Conservation (phyloP, 2,888 invertebrate genomes). For the Eristalinus aeneus region DNA sequence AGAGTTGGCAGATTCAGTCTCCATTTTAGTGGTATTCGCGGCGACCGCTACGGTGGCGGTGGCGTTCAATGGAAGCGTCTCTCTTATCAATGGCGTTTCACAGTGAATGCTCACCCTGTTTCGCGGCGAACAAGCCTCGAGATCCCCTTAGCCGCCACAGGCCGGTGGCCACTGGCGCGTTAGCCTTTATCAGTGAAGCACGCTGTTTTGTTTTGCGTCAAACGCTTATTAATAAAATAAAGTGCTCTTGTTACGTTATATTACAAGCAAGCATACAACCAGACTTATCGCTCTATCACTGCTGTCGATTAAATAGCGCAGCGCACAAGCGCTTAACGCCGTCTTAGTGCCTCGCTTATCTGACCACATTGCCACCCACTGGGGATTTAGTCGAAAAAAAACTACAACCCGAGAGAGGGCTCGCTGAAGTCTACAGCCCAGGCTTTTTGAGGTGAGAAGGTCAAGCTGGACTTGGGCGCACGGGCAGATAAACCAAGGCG, state of each 20-base stretch:
- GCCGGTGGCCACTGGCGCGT: too few species aligned
- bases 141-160: too few species aligned
- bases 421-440: constrained; percentile 19
- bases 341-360: not conserved
- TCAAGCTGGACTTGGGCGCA: constrained; percentile 51
- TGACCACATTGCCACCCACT: constrained; percentile 54
- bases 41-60: not conserved
- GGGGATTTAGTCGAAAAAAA: not conserved
- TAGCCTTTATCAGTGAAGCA: constrained; percentile 27
- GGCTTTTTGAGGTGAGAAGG: constrained; percentile 60
- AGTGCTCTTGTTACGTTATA: constrained; percentile 30
- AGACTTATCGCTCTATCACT: constrained; percentile 44
- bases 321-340: constrained; percentile 32
- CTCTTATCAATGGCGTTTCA: constrained; percentile 30
- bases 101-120: not conserved
- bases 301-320: constrained; percentile 31
- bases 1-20: not conserved
- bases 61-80: constrained; percentile 10
- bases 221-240: constrained; percentile 39
- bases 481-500: constrained; percentile 29
- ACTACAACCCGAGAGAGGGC: constrained; percentile 16
- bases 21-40: not conserved
- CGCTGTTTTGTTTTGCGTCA: constrained; percentile 52
- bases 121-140: not conserved
- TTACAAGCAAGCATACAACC: constrained; percentile 21